These are phyloP conservation scores for Hoplias malabaricus DNA, from an alignment of 2,113 vertebrate species.

Conservation along the genomic window DNA sequence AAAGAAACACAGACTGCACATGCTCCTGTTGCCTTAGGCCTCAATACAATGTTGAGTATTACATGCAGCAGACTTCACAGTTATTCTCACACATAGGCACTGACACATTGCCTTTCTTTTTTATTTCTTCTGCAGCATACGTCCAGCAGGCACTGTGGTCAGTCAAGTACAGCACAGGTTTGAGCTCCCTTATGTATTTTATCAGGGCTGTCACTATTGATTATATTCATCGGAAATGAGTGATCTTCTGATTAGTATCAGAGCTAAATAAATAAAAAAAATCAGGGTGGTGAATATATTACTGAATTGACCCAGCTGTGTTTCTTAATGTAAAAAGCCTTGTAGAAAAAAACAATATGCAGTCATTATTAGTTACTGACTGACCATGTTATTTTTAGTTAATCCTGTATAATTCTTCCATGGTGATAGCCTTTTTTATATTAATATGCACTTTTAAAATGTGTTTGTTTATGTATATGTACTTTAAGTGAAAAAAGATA, in stretches of 20 bases:
- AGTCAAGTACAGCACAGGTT: conserved; percentile 97
- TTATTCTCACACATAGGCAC: conserved; percentile 16
- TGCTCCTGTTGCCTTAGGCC: too few species aligned
- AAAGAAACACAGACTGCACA: neutral
- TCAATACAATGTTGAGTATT: neutral
- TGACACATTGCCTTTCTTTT: conserved; percentile 55
- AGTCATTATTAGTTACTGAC: too few species aligned
- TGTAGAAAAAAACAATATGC: neutral
- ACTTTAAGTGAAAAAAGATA: neutral
- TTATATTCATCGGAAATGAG: too few species aligned
- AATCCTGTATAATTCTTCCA: too few species aligned
- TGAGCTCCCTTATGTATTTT: conserved; percentile 8
- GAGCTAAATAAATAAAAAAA: too few species aligned
- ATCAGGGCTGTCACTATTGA: neutral
- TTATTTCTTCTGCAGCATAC: conserved; percentile 81
- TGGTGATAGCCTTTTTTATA: too few species aligned
- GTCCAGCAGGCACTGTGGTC: conserved; percentile 94
- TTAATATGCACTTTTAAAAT: too few species aligned
- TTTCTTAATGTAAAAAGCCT: neutral
- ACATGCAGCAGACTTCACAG: neutral
- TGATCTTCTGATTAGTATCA: too few species aligned
- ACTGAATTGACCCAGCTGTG: too few species aligned
- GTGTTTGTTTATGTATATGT: too few species aligned
- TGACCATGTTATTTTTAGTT: too few species aligned
- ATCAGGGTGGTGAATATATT: too few species aligned